phyloP scores from a whole-genome alignment of 2,113 vertebrate genomes.

The Cochlearius cochlearius region DNA sequence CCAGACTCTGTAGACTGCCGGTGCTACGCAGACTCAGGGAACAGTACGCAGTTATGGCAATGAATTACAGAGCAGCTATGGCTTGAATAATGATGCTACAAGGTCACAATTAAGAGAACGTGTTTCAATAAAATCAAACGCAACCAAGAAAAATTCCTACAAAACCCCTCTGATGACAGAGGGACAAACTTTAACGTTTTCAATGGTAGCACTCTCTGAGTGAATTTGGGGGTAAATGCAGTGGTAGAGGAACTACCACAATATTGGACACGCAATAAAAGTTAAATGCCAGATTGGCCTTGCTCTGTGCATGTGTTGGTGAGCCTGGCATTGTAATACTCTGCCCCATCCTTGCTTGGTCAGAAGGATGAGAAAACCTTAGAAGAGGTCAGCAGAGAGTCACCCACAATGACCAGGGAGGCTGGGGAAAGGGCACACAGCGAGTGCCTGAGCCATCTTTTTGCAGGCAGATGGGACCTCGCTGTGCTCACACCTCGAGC shows the following conservation, averaged over 20 bases:
- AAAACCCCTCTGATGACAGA: neutral
- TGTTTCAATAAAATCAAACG: neutral
- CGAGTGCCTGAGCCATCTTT: accelerated
- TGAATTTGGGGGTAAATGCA: neutral
- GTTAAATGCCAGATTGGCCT: neutral
- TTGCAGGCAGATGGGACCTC: neutral
- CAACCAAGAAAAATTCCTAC: neutral
- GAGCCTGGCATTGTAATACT: no score
- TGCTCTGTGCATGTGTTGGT: accelerated
- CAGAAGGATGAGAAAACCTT: neutral
- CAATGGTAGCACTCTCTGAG: neutral
- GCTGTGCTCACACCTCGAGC: accelerated
- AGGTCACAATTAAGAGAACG: neutral
- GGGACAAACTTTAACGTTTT: neutral
- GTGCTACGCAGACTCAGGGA: neutral
- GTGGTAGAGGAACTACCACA: accelerated
- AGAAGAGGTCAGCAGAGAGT: neutral
- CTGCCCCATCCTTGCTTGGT: accelerated
- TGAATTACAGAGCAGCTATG: neutral
- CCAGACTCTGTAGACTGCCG: neutral
- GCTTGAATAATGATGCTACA: neutral
- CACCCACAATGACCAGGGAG: accelerated
- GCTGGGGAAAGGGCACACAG: neutral
- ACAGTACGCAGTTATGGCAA: accelerated
- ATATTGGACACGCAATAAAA: neutral